Base-by-base conservation (phyloP, 2,888 invertebrate genomes). In the Petrolisthes manimaculis region DNA sequence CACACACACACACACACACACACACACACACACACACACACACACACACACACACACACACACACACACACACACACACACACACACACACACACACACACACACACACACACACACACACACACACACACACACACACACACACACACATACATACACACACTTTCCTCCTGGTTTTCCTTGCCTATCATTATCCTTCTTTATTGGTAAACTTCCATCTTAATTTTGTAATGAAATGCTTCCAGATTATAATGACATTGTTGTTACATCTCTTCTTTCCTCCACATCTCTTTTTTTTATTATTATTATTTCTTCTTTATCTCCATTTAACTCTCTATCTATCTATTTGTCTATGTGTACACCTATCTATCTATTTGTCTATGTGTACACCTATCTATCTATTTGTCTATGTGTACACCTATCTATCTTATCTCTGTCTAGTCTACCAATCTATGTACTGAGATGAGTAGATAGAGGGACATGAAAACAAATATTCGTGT, bases 241-340 rank as follows among this genome's bases (percentile, higher is more conserved):
- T 74, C 5, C 8, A 18, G 24, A 74, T 4, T 24, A 74, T 74
- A 14, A n/a, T 5, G n/a, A 1, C 4, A 18, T 1, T 9, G 6
- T 8, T n/a, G 21, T 12, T 21, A n/a, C 24, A 9, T 67, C 6
- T 82, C 61, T 79, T n/a, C 69, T 69, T 75, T 55, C 21, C 69
- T 69, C 78, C 69, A 51, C 55, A 77, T 61, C 82, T 77, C 69
- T 55, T 56, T 75, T 56, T 84, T 56, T 84, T 24, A 75, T 24
- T 84, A 55, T 75, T 24, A 75, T 56, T 75, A 55, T 84, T 69
- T 83, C 82, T 83, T 69, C 67, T 69, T 83, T 69, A 67, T 69
- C 67, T 69, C 67, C 82, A 67, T n/a, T 55, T 56, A n/a, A 18
- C 55, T 80, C 80, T 37, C 55, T 53, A 12, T 55, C 3, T 80